phyloP scores from a whole-genome alignment of 2,888 invertebrate species.

The Pharmacophagus antenor region DNA sequence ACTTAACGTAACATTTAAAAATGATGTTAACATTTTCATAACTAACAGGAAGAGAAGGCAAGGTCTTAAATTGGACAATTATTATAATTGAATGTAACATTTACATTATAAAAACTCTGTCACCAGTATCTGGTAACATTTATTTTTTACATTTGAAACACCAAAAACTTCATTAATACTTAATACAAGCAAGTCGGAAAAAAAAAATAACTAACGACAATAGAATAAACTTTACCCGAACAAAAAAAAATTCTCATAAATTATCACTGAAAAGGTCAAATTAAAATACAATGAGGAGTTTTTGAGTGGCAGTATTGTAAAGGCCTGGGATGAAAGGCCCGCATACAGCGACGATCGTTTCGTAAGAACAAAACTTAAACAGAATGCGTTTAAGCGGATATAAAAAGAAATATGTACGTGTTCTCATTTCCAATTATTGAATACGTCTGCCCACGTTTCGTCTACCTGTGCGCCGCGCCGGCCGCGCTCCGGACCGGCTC shows the following conservation, averaged over 20 bases:
- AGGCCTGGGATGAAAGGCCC: slow-evolving; percentile 76
- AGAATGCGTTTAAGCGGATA: slow-evolving; percentile 79
- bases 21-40: not conserved
- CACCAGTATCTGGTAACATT: not conserved
- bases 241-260: slow-evolving; percentile 73
- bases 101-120: no score
- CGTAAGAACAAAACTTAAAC: slow-evolving; percentile 79
- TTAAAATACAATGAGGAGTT: slow-evolving; percentile 81
- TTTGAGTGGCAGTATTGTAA: slow-evolving; percentile 80
- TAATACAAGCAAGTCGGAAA: slow-evolving; percentile 62
- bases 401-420: slow-evolving; percentile 79
- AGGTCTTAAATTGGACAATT: not conserved
- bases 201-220: slow-evolving; percentile 65
- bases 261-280: slow-evolving; percentile 81
- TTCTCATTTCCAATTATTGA: slow-evolving; percentile 79
- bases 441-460: slow-evolving; percentile 77
- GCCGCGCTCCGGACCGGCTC: slow-evolving; percentile 21
- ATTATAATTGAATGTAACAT: no score
- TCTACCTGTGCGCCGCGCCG: slow-evolving; percentile 64
- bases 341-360: slow-evolving; percentile 63
- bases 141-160: not conserved
- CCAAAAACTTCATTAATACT: not conserved
- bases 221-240: slow-evolving; percentile 72
- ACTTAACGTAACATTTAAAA: no score
- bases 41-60: not conserved